Base-by-base conservation (phyloP, 2,888 invertebrate genomes). In the Pinctada fucata region DNA sequence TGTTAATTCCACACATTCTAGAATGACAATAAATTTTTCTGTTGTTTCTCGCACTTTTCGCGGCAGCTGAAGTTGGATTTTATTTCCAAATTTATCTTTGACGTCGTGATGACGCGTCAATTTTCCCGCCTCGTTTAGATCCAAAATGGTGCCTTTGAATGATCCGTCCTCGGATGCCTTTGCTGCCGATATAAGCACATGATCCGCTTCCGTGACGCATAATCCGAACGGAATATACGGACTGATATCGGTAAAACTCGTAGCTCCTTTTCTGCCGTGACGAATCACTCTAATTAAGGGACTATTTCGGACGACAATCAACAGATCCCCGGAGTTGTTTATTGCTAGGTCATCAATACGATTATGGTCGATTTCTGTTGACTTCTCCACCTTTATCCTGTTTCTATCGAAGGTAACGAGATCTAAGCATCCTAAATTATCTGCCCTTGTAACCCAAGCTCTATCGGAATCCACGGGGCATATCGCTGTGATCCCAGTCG, bases 141-240 rank as follows among this genome's bases (percentile, higher is more conserved):
- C 31, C 5, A 68, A 47, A 45, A 68, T 68, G 5, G 45, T 47
- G 6, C 68, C 68, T 8, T 45, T 47, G 47, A 68, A 68, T 45
- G 16, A 45, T 8, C 68, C 68, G 47, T 68, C 68, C 6, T n/a
- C 47, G 5, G 13, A 45, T 6, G 6, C 31, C 47, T 68, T 68
- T 6, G 68, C 68, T 31, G 45, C 68, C 16, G 45, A 45, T 13
- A 68, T 47, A 8, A 68, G 68, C 16, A 68, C 47, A 13, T 68
- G 8, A 45, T 47, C 68, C 4, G 68, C 3, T 47, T 47, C 47
- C 8, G 68, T 68, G 6, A 68, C 47, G 47, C 68, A 68, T 3
- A 68, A 45, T 68, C 68, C 68, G 13, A 68, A 68, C 47, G 68
- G 68, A 68, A 45, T 45, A 47, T 45, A 68, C 47, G 68, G 68